Evolutionary conservation across 2,113 vertebrate genomes (phyloP), one percentile per base, ranked within the genome.

Genomic region (Merops nubicus): DNA sequence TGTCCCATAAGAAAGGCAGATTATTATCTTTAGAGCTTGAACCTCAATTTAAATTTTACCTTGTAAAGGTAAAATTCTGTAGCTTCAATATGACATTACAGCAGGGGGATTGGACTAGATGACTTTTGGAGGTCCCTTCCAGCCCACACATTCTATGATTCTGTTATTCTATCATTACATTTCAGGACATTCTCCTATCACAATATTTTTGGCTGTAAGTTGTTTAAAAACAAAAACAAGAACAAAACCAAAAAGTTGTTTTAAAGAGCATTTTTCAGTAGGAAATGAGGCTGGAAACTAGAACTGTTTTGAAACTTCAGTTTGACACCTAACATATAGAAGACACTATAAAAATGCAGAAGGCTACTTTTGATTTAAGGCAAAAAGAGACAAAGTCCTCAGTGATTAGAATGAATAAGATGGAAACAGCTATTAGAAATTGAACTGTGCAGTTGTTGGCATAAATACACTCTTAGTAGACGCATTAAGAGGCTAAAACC

Each of bases 361-460:
- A 59, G 4, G 19, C 15, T 56, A 59, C 21, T 80, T 88, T 17
- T 89, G 33, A 89, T 51, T 89, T 78, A 83, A 91, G 78, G 51
- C 50, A 40, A 94, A 95, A 95, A 75, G 73, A 96, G 88, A 42
- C 10, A 68, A 36, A 47, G 28, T 69, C 81, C 79, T 95, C 88
- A 76, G 84, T 79, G 57, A 96, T 85, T 89, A 81, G 31, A 85
- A 91, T 54, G 26, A 96, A 87, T 20, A 50, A 92, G 62, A 89
- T 28, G 63, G 68, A 95, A 96, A 95, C 38, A 93, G 20, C 64
- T 95, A 57, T 91, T 67, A 76, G 89, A 95, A 93, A 94, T 95
- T 84, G 94, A 42, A 59, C 91, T 96, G 93, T 94, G 40, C 85
- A 92, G 40, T 84, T 94, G 42, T 91, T 92, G 70, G 33, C 88